Percentiles rank a stretch among this genome's conserved stretches.
phyloP scores from a whole-genome alignment of 1,140 invertebrate species.

The Neodiprion pinetum region DNA sequence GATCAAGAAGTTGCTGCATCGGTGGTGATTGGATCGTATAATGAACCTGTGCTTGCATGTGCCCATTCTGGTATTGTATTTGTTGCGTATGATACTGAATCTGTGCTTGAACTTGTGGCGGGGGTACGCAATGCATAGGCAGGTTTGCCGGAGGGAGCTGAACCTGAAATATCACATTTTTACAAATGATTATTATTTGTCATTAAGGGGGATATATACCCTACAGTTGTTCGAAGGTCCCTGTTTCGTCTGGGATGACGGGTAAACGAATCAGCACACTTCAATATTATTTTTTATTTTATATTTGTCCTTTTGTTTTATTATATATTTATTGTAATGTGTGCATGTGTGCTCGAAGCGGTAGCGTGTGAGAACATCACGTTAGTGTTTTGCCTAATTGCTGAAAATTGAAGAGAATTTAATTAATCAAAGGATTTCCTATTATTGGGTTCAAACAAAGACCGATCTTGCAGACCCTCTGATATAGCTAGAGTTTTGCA shows the following conservation, averaged over 20 bases:
- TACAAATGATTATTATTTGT: not conserved
- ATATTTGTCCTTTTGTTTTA: too few relatives aligned
- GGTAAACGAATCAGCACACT: too few relatives aligned
- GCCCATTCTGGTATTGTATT: slow-evolving; percentile 59
- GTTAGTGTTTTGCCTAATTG: too few relatives aligned
- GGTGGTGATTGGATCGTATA: slow-evolving; percentile 53
- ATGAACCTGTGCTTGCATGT: slow-evolving; percentile 54
- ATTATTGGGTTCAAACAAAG: too few relatives aligned
- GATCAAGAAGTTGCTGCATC: slow-evolving; percentile 46
- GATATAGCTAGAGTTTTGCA: too few relatives aligned
- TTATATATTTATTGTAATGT: too few relatives aligned
- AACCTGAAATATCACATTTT: slow-evolving; percentile 31
- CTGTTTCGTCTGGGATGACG: not conserved
- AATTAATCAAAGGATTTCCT: too few relatives aligned
- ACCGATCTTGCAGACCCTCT: too few relatives aligned
- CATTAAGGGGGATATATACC: not conserved
- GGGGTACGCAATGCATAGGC: slow-evolving; percentile 46
- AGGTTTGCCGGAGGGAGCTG: slow-evolving; percentile 46
- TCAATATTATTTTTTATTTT: too few relatives aligned
- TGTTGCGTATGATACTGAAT: slow-evolving; percentile 56
- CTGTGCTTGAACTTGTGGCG: slow-evolving; percentile 53
- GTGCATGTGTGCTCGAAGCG: too few relatives aligned
- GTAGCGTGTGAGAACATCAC: too few relatives aligned
- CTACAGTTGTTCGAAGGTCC: not conserved
- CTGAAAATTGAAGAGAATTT: too few relatives aligned